phyloP scores from a whole-genome alignment of 2,797 vertebrate species.

The Lagodon rhomboides region DNA sequence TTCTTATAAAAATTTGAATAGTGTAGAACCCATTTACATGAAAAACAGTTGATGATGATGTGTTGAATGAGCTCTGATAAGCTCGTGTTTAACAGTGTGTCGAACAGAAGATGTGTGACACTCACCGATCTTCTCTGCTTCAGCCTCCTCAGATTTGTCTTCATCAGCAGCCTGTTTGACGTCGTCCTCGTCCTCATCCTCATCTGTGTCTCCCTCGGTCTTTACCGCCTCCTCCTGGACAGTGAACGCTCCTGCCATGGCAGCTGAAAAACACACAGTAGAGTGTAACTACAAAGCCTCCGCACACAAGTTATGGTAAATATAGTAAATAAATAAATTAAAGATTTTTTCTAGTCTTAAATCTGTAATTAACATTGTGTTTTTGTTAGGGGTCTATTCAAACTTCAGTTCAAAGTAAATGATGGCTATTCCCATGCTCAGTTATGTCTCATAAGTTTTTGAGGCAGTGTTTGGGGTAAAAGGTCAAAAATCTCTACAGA shows the following conservation, averaged over 20 bases:
- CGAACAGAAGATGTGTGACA: not conserved
- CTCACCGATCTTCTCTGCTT: conserved; percentile 43
- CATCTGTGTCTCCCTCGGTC: conserved; percentile 44
- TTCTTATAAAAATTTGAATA: too few species aligned
- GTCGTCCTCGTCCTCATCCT: conserved; percentile 44
- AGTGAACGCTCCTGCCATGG: conserved; percentile 46
- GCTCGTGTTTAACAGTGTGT: not conserved
- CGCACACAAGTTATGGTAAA: too few species aligned
- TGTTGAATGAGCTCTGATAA: not conserved
- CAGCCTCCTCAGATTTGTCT: conserved; percentile 54
- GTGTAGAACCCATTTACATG: too few species aligned
- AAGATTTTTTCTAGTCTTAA: too few species aligned
- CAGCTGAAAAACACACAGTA: conserved; percentile 19
- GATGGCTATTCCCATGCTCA: too few species aligned
- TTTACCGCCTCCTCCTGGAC: conserved; percentile 68
- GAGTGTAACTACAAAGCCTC: not conserved
- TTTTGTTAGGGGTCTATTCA: too few species aligned
- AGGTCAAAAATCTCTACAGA: too few species aligned
- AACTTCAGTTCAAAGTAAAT: too few species aligned
- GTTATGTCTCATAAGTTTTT: too few species aligned
- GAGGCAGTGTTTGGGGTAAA: too few species aligned
- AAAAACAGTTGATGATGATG: not conserved
- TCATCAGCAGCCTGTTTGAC: conserved; percentile 52
- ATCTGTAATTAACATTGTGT: too few species aligned
- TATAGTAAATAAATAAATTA: too few species aligned